phyloP scores from a whole-genome alignment of 1,140 invertebrate genomes.

The Atta colombica region DNA sequence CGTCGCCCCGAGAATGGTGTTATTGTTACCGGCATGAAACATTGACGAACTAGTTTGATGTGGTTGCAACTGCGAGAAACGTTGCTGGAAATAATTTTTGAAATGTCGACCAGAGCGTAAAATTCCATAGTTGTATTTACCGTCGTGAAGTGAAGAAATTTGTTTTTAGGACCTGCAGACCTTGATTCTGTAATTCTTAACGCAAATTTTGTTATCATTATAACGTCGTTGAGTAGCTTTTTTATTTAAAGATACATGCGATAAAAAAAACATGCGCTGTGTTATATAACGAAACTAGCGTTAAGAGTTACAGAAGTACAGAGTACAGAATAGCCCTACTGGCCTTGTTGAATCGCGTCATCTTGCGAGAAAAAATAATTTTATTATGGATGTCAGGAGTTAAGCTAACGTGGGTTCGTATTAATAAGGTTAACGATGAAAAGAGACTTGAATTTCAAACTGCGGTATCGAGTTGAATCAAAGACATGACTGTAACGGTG shows the following conservation, averaged over 20 bases:
- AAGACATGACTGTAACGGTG: neutral
- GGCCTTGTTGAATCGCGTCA: neutral
- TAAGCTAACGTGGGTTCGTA: neutral
- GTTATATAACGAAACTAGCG: too few relatives aligned
- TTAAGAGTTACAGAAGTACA: too few relatives aligned
- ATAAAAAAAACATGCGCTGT: too few relatives aligned
- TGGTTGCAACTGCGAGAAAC: slow-evolving; percentile 7
- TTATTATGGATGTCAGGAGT: neutral
- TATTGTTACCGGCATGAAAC: slow-evolving; percentile 14
- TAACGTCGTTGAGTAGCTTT: too few relatives aligned
- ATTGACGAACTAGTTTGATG: neutral
- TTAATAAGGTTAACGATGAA: slow-evolving; percentile 31
- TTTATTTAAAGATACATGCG: too few relatives aligned
- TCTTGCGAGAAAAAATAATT: neutral
- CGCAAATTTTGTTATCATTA: too few relatives aligned
- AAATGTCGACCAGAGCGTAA: slow-evolving; percentile 23
- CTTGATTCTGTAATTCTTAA: neutral
- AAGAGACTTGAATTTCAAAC: slow-evolving; percentile 25
- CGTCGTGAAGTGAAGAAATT: neutral
- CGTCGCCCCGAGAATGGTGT: neutral
- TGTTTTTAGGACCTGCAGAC: neutral
- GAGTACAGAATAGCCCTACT: too few relatives aligned
- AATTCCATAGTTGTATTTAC: neutral
- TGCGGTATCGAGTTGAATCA: slow-evolving; percentile 16
- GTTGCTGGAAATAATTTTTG: slow-evolving; percentile 40